Evolutionary conservation across 2,113 vertebrate species (phyloP), one percentile per base, ranked within the genome.

Genomic region (Zosterops lateralis): DNA sequence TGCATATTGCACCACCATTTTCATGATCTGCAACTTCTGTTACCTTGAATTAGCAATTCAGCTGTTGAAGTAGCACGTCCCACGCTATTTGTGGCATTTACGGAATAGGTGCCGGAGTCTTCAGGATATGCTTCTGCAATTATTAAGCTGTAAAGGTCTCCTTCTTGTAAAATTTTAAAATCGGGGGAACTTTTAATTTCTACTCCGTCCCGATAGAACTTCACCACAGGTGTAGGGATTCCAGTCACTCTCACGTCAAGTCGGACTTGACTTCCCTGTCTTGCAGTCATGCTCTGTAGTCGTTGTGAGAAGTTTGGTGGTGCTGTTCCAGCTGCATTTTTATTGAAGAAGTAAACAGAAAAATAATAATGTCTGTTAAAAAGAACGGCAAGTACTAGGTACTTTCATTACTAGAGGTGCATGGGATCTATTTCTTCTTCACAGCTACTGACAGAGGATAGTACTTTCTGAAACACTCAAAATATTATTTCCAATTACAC

Each of bases 161-260:
- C 99, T 90, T 99, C 99, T 97, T 98, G 98, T 94, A 98, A 97
- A 98, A 99, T 99, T 98, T 98, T 98, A 94, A 99, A 99, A 98
- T 99, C 99, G 61, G 98, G 97, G 78, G 99, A 99, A 98, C 99
- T 99, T 97, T 99, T 99, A 93, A 99, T 99, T 98, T 99, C 99
- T 32, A 98, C 99, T 98, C 99, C 99, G 38, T 99, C 99, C 97
- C 99, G 98, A 97, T 99, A 99, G 97, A 99, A 99, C 98, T 99
- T 99, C 96, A 99, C 98, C 97, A 98, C 98, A 98, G 99, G 99
- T 97, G 98, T 98, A 96, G 99, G 99, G 98, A 99, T 99, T 97
- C 99, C 99, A 83, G 98, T 98, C 92, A 99, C 99, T 92, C 97
- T 98, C 78, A 99, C 98, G 47, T 99, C 98, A 98, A 99, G 98